Evolutionary conservation across 2,797 vertebrate species (phyloP).

Genomic region (Poeciliopsis gracilis): DNA sequence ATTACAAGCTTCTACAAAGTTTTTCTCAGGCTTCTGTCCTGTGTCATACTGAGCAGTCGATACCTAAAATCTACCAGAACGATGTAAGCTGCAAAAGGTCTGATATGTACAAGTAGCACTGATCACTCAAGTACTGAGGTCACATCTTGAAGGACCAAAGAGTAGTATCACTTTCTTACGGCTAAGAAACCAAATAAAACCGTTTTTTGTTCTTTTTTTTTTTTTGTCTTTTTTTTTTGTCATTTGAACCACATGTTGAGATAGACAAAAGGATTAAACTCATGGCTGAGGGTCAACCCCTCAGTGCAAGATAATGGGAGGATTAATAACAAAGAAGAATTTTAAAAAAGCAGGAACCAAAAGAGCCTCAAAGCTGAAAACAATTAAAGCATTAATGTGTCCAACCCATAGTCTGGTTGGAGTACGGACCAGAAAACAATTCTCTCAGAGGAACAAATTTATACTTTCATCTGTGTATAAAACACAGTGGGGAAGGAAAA

Average conservation of each 20-base stretch:
- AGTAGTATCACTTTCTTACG: constrained; percentile 35
- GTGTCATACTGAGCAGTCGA: constrained; percentile 7
- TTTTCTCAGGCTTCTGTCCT: not conserved
- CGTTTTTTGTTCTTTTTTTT: not conserved
- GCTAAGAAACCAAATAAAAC: constrained; percentile 30
- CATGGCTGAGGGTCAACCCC: constrained; percentile 37
- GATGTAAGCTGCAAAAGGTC: constrained; percentile 21
- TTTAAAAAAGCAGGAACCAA: constrained; percentile 28
- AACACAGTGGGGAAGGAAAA: not conserved
- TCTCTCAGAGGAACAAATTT: not conserved
- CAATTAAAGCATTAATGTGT: constrained; percentile 21
- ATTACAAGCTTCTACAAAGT: not conserved
- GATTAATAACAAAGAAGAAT: constrained; percentile 42
- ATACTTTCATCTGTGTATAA: not conserved
- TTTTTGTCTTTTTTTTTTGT: constrained; percentile 33
- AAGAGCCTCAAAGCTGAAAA: constrained; percentile 9
- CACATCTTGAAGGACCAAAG: constrained; percentile 34
- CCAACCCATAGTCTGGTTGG: not conserved
- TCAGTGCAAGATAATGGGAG: constrained; percentile 44
- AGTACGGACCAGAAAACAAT: not conserved
- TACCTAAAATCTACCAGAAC: constrained; percentile 9
- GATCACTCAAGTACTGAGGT: constrained; percentile 44
- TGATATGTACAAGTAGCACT: constrained; percentile 26
- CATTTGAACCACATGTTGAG: constrained; percentile 60
- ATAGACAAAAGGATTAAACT: constrained; percentile 32